A percentile compares a stretch with the other conserved stretches of the same genome.
Evolutionary conservation across 2,113 vertebrate genomes (phyloP).

Genomic region (Hippocampus barbouri): DNA sequence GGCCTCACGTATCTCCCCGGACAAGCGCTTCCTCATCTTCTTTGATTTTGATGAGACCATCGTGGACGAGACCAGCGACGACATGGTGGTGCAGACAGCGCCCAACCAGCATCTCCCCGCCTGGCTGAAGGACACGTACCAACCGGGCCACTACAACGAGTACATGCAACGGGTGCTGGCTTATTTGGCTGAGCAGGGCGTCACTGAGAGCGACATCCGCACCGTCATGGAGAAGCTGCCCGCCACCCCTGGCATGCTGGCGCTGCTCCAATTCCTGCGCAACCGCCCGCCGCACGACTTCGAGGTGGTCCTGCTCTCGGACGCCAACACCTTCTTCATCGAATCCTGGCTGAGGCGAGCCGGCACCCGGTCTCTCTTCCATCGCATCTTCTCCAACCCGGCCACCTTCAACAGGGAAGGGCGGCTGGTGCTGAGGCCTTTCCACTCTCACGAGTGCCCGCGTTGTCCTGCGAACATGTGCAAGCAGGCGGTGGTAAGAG

Average conservation of each 20-base stretch:
- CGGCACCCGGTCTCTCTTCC: constrained; percentile 79
- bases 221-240: constrained; percentile 83
- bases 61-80: constrained; percentile 90
- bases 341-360: constrained; percentile 79
- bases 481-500: constrained; percentile 83
- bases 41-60: constrained; percentile 98
- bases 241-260: constrained; percentile 81
- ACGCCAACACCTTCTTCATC: constrained; percentile 90
- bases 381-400: constrained; percentile 87
- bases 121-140: constrained; percentile 81
- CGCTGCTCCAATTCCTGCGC: constrained; percentile 84
- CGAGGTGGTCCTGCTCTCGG: constrained; percentile 88
- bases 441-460: constrained; percentile 85
- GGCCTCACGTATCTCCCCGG: constrained; percentile 59
- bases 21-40: constrained; percentile 83
- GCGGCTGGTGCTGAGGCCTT: constrained; percentile 81
- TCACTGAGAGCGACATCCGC: constrained; percentile 77
- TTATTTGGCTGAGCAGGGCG: constrained; percentile 86
- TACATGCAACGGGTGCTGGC: constrained; percentile 89
- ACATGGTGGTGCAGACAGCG: constrained; percentile 77
- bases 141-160: constrained; percentile 84
- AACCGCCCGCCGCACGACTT: constrained; percentile 79
- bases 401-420: constrained; percentile 81
- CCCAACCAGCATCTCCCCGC: constrained; percentile 81
- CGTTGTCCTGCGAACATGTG: constrained; percentile 93